Percentiles rank a stretch among this genome's conserved stretches.
These are phyloP conservation scores for Sylvietta virens DNA, from an alignment of 2,113 vertebrate genomes.

Conservation along the genomic window DNA sequence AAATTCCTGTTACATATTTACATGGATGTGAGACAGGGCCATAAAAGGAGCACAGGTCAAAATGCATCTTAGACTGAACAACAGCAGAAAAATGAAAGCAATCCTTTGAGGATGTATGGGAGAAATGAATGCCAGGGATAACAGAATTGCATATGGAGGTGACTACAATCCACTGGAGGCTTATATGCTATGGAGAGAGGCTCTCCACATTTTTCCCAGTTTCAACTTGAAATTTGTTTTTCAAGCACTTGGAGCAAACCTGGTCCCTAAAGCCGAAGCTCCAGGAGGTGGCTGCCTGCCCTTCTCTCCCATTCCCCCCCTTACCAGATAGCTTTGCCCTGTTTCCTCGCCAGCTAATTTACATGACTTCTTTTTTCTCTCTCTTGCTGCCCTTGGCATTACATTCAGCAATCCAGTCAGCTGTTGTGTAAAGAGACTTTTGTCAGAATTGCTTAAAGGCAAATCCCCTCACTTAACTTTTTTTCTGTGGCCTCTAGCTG, in stretches of 20 bases:
- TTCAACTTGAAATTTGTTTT: not conserved
- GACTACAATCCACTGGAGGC: not conserved
- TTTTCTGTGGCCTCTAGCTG: slow-evolving; percentile 33
- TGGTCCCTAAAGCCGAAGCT: not conserved
- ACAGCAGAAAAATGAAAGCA: not conserved
- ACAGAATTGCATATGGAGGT: not conserved
- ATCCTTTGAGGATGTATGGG: not conserved
- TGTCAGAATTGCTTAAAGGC: slow-evolving; percentile 40
- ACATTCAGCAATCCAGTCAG: slow-evolving; percentile 14
- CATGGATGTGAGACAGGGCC: not conserved
- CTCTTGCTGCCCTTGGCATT: slow-evolving; percentile 35
- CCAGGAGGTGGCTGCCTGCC: slow-evolving; percentile 5
- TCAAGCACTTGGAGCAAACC: not conserved
- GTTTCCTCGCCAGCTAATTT: slow-evolving; percentile 46
- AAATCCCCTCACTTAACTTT: slow-evolving; percentile 44
- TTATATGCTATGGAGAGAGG: not conserved
- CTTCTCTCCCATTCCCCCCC: not conserved
- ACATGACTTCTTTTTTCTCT: not conserved
- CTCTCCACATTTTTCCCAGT: not conserved
- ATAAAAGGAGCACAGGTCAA: not conserved
- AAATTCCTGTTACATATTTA: not conserved
- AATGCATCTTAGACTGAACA: not conserved
- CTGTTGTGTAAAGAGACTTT: slow-evolving; percentile 28
- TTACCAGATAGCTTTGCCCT: slow-evolving; percentile 23
- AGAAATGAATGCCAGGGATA: not conserved